Percentiles rank a stretch among this genome's conserved stretches.
These are phyloP conservation scores for Triops longicaudatus DNA, from an alignment of 1,140 invertebrate species.

Conservation along the genomic window DNA sequence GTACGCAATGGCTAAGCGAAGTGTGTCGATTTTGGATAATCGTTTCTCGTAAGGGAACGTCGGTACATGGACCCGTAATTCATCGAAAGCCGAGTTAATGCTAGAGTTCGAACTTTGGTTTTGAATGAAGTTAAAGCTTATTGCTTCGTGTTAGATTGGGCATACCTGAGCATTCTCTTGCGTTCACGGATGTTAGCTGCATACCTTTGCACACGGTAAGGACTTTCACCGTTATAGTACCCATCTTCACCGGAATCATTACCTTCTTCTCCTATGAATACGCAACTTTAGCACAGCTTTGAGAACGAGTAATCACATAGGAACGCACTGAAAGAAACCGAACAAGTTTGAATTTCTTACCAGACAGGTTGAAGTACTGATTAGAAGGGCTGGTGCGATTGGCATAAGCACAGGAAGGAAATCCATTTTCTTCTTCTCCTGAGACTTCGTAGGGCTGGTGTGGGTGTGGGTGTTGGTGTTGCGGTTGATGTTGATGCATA, in stretches of 20 bases:
- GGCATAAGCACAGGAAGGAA: not conserved
- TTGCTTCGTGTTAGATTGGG: not conserved
- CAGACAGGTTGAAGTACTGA: constrained; percentile 5
- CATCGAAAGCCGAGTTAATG: constrained; percentile 98
- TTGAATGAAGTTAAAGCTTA: not conserved
- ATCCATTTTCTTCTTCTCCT: not conserved
- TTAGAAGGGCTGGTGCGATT: not conserved
- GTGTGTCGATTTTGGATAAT: constrained; percentile 93
- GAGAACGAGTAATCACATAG: too few species aligned
- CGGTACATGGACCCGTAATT: constrained; percentile 86
- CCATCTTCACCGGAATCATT: constrained; percentile 39
- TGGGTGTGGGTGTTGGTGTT: not conserved
- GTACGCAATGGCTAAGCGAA: constrained; percentile 90
- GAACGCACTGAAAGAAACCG: too few species aligned
- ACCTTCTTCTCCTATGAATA: constrained; percentile 21
- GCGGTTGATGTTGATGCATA: not conserved
- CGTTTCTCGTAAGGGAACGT: constrained; percentile 98
- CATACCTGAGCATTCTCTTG: constrained; percentile 89
- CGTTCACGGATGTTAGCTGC: constrained; percentile 88
- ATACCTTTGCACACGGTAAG: constrained; percentile 76
- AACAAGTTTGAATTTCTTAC: not conserved
- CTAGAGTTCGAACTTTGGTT: constrained; percentile 45
- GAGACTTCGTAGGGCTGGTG: not conserved
- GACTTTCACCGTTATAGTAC: constrained; percentile 51
- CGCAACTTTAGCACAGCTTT: not conserved